Percentiles rank a stretch among this genome's conserved stretches.
Evolutionary conservation across 2,888 invertebrate genomes (phyloP).

Genomic region (Caenorhabditis macrosperma): DNA sequence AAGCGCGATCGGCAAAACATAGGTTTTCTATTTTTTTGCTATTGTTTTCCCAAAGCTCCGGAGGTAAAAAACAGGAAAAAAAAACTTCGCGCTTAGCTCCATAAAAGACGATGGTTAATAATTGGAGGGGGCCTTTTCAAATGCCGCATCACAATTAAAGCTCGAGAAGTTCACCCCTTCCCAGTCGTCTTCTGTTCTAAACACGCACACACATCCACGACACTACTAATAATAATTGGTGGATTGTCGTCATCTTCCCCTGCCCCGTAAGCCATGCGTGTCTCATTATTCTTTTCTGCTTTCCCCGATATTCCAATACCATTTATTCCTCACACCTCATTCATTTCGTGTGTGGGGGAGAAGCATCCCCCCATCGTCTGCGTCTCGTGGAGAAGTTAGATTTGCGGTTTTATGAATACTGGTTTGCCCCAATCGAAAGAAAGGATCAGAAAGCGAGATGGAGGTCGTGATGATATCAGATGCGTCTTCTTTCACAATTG

Average conservation of each 20-base stretch:
- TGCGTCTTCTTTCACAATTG: not conserved
- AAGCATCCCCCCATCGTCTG: not conserved
- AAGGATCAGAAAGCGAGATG: not conserved
- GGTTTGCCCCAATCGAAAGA: conserved; percentile 2
- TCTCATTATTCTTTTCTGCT: conserved; percentile 23
- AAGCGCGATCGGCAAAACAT: no score
- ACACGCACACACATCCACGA: not conserved
- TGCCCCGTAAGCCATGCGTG: conserved; percentile 25
- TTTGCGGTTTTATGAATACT: conserved; percentile 28
- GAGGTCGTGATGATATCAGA: not conserved
- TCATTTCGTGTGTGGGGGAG: conserved; percentile 7
- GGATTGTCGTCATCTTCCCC: not conserved
- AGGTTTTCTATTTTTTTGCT: no score
- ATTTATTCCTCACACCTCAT: conserved; percentile 40
- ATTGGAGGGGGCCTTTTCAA: no score
- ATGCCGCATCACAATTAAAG: no score
- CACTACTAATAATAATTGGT: conserved; percentile 19
- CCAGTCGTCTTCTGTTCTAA: not conserved
- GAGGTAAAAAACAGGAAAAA: no score
- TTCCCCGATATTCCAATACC: conserved; percentile 11
- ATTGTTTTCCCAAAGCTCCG: no score
- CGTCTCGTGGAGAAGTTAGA: conserved; percentile 1
- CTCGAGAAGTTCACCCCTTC: no score
- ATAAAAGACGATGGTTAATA: no score
- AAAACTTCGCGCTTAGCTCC: no score